Percentiles rank a stretch among this genome's conserved stretches.
phyloP scores from a whole-genome alignment of 2,888 invertebrate genomes.

The Leucoma salicis region DNA sequence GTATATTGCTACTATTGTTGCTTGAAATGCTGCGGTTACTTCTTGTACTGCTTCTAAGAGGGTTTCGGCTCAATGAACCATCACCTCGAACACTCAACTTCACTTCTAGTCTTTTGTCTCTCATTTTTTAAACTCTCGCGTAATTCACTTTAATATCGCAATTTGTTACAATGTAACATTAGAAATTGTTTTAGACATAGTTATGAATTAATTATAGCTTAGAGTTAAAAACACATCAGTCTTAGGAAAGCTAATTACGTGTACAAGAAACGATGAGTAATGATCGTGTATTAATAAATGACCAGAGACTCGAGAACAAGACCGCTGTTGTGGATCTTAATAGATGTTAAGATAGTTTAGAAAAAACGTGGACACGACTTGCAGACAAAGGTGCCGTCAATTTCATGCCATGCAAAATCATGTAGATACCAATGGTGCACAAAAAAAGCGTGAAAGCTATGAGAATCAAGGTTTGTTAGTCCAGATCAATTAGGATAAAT shows the following conservation, averaged over 20 bases:
- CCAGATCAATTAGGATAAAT: no score
- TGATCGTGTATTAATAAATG: constrained; percentile 65
- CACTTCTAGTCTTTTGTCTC: constrained; percentile 74
- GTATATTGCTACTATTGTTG: constrained; percentile 55
- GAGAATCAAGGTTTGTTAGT: no score
- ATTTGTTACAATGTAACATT: constrained; percentile 36
- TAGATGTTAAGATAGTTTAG: constrained; percentile 65
- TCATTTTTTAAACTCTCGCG: constrained; percentile 52
- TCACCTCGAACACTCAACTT: constrained; percentile 76
- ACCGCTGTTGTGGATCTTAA: constrained; percentile 59
- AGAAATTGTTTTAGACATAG: constrained; percentile 41
- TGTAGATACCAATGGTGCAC: no score
- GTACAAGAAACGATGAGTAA: constrained; percentile 65
- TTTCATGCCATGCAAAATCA: constrained; percentile 44
- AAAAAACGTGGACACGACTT: constrained; percentile 59
- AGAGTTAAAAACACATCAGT: constrained; percentile 48
- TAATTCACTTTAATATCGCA: constrained; percentile 29
- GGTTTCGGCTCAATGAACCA: constrained; percentile 67
- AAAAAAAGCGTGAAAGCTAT: no score
- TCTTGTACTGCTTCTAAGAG: constrained; percentile 64
- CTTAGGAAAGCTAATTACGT: constrained; percentile 64
- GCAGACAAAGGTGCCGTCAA: constrained; percentile 66
- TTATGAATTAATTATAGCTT: constrained; percentile 52
- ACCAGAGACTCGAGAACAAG: constrained; percentile 62
- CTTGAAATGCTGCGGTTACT: constrained; percentile 66